Evolutionary conservation across 2,797 vertebrate species (phyloP), one percentile per base, ranked within the genome.

Genomic region (Hyperoplus lanceolatus): DNA sequence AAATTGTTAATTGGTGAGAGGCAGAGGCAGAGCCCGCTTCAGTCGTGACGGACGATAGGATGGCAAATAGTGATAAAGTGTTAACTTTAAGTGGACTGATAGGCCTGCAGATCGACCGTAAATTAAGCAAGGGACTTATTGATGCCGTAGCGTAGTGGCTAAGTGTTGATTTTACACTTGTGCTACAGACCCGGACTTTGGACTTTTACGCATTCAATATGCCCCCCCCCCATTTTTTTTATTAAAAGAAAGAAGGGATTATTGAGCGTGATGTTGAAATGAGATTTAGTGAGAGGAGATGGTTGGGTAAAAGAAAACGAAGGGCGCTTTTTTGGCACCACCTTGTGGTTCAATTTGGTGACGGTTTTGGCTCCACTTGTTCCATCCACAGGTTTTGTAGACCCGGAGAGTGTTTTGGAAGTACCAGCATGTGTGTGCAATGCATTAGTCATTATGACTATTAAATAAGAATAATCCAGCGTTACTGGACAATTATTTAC

Each of bases 281-380:
- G 72, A 79, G 10, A 79, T 78, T 43, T 62, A 39, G 50, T 29
- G 43, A 46, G 48, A 58, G 62, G 38, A 39, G 21, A 11, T 46
- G 12, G 9, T n/a, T 42, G 21, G 38, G n/a, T 29, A 29, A 29
- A 29, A 29, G 29, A 51, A 18, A 21, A 48, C 41, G 42, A 13
- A 39, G 5, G 12, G 16, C 54, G 18, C 13, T 48, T 41, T 73
- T 90, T 70, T 90, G 79, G 91, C 91, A 56, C 92, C 92, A 88
- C 85, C 92, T 81, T 89, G 92, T 89, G 92, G 92, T 55, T 77
- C 21, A 57, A 1, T 56, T 66, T 39, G 38, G 46, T 57, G 36
- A 12, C 54, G 50, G 41, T 50, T 71, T 77, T 79, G 60, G 51
- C 55, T 80, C 57, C 46, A 43, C 61, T 69, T 36, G 41, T 70